Conservation (phyloP, 2,113 vertebrate species). For the Amblyopsis rosae region DNA sequence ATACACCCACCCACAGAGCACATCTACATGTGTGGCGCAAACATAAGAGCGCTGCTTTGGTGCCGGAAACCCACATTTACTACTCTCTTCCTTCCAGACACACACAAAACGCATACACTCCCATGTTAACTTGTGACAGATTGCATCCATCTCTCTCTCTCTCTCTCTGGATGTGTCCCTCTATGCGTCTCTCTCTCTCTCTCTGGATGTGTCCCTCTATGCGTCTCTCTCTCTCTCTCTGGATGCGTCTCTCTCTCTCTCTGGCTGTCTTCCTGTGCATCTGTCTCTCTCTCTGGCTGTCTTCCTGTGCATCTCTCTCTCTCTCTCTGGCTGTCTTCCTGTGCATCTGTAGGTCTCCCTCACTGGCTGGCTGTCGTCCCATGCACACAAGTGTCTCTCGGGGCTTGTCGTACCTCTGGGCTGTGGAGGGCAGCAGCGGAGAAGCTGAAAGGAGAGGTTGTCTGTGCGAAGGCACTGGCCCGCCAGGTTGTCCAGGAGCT, state of each 20-base stretch:
- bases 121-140: constrained; percentile 20
- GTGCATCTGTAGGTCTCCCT: background rate
- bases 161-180: background rate
- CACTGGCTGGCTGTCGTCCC: too few relatives aligned
- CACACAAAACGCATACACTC: constrained; percentile 9
- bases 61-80: constrained; percentile 79
- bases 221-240: too few relatives aligned
- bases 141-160: background rate
- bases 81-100: constrained; percentile 73
- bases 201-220: too few relatives aligned
- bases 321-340: background rate
- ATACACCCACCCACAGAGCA: constrained; percentile 31
- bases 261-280: too few relatives aligned
- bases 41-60: constrained; percentile 50
- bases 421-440: constrained; percentile 91
- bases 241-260: too few relatives aligned
- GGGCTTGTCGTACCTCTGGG: constrained; percentile 80
- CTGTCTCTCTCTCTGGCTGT: background rate
- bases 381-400: background rate
- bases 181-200: too few relatives aligned
- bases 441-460: constrained; percentile 90
- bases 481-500: constrained; percentile 90
- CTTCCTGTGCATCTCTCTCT: background rate
- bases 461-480: constrained; percentile 91
- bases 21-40: constrained; percentile 55